Evolutionary conservation across 2,888 invertebrate species (phyloP), one percentile per base, ranked within the genome.

Genomic region (Chloromyia formosa): DNA sequence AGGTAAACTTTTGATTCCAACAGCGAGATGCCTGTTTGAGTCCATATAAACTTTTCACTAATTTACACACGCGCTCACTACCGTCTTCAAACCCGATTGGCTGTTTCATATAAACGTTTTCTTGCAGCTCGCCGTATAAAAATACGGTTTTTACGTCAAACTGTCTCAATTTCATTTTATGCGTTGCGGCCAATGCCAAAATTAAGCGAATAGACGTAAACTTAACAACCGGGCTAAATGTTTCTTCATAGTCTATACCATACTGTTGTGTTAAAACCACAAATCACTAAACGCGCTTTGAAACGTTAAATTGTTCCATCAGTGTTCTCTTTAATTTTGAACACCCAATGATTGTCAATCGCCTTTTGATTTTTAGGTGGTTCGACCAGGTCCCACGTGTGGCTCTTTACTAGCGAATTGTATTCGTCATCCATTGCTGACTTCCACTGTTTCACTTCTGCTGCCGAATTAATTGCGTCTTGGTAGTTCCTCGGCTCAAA

Each of bases 381-480:
- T 1, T 77, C 61, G 16, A 68, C 61, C 18, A 80, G 72, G 40
- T 58, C 42, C 77, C 78, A 78, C 9, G 78, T 78, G 72, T 78
- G 18, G 74, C 79, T 78, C 60, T 74, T 74, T 12, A 68, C 20
- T 40, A 78, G 53, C 12, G 78, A 76, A 45, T 75, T 64, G 69
- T 54, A 35, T 35, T 35, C 27, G 27, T 35, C 27, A 2, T 35
- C 7, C 77, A 78, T 78, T 9, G 78, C 77, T 35, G 42, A 35
- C 40, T 60, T 73, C 78, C 76, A 77, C 53, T 75, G 45, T 18
- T 58, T 62, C 27, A 10, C 60, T 35, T 73, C 73, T 12, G n/a
- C n/a, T 14, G n/a, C 10, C 10, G 73, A 54, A 20, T 53, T 53
- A 0, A 74, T 12, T 16, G 75, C 75, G 68, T 78, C 75, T 20